phyloP scores from a whole-genome alignment of 2,797 vertebrate species.

The Odontamblyopus rebecca region DNA sequence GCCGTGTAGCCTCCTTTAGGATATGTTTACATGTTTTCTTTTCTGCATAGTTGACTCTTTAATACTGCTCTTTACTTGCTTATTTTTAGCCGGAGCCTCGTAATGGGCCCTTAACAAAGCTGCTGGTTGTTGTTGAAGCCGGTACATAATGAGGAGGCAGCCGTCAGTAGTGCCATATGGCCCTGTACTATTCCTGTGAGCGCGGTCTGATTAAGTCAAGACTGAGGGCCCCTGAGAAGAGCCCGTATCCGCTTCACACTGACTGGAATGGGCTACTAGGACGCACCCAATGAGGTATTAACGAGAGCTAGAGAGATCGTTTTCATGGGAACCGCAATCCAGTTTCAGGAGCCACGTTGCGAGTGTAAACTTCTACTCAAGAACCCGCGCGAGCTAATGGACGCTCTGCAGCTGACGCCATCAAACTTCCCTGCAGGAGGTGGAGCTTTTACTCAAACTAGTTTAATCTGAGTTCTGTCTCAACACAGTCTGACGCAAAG shows the following conservation, averaged over 20 bases:
- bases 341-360: too few species aligned
- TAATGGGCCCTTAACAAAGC: constrained; percentile 13
- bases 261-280: constrained; percentile 75
- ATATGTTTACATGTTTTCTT: too few species aligned
- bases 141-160: constrained; percentile 43
- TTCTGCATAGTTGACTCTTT: not conserved
- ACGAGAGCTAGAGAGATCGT: constrained; percentile 14
- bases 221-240: constrained; percentile 56
- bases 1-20: too few species aligned
- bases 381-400: too few species aligned
- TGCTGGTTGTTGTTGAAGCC: constrained; percentile 21
- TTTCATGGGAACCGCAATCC: too few species aligned
- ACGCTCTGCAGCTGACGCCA: too few species aligned
- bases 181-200: constrained; percentile 66
- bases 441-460: too few species aligned
- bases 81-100: constrained; percentile 1
- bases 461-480: too few species aligned
- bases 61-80: not conserved
- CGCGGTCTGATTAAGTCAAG: constrained; percentile 74
- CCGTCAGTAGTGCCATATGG: constrained; percentile 60
- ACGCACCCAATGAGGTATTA: constrained; percentile 49
- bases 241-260: constrained; percentile 54
- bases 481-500: too few species aligned
- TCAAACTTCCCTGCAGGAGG: too few species aligned
- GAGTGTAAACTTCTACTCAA: too few species aligned